A percentile compares a stretch with the other conserved stretches of the same genome.
Evolutionary conservation across 64 coral and sea anemone genomes (phyloP).

Genomic region (Stylophora pistillata): DNA sequence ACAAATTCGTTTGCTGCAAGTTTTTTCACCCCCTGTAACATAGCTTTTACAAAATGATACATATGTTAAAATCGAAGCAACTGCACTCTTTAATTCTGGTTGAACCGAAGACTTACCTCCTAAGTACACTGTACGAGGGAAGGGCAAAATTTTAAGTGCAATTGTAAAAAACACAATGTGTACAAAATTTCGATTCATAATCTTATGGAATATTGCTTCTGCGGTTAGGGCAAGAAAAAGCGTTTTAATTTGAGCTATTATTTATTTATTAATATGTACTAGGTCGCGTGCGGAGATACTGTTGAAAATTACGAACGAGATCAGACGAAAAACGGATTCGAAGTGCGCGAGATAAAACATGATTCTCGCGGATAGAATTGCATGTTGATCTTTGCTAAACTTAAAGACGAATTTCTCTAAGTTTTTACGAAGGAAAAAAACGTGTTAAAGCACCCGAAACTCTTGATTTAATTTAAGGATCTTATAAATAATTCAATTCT

Average conservation of each 20-base stretch:
- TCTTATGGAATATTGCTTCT: slow-evolving; percentile 14
- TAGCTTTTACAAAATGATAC: no score
- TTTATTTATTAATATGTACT: slow-evolving; percentile 15
- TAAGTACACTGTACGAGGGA: background rate
- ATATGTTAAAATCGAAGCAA: no score
- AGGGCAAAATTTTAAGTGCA: background rate
- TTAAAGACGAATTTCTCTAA: background rate
- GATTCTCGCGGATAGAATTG: no score
- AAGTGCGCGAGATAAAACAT: no score
- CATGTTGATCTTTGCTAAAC: background rate
- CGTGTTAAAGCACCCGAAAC: background rate
- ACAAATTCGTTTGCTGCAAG: no score
- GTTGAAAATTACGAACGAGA: background rate
- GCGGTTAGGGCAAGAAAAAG: slow-evolving; percentile 4
- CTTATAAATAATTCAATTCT: background rate
- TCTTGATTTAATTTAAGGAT: background rate
- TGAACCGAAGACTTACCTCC: background rate
- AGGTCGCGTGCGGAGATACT: background rate
- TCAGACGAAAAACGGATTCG: background rate
- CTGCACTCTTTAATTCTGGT: no score
- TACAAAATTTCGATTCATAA: background rate
- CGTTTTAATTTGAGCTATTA: background rate
- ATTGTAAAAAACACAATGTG: slow-evolving; percentile 6
- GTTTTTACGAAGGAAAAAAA: background rate
- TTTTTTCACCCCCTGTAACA: no score